Conservation (phyloP, 1,140 invertebrate genomes). For the Leptonema lineaticorne region DNA sequence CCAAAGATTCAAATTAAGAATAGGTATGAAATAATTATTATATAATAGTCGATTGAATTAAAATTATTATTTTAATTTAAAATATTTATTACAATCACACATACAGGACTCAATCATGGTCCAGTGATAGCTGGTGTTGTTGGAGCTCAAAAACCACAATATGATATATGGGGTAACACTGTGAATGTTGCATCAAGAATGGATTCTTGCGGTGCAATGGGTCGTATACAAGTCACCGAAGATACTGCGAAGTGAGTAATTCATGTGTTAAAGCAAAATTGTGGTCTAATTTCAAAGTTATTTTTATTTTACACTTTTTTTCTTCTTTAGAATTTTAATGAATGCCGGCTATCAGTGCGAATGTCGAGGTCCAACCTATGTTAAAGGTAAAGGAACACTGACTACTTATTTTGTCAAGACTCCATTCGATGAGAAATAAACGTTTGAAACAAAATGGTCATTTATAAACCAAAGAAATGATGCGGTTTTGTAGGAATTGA, state of each 20-base stretch:
- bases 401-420: conserved; percentile 91
- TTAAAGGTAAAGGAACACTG: conserved; percentile 93
- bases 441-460: too few species aligned
- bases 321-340: conserved; percentile 66
- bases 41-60: too few species aligned
- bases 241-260: conserved; percentile 73
- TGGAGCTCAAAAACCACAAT: conserved; percentile 95
- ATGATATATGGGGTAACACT: conserved; percentile 98
- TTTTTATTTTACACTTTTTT: too few species aligned
- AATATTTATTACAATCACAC: neutral
- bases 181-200: conserved; percentile 95
- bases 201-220: conserved; percentile 93
- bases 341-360: conserved; percentile 80
- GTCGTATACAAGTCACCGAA: conserved; percentile 83
- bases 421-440: conserved; percentile 61
- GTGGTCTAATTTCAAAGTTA: too few species aligned
- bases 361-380: conserved; percentile 83
- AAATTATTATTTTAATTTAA: neutral
- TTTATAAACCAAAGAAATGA: too few species aligned
- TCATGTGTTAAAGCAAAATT: too few species aligned
- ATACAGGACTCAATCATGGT: conserved; percentile 85
- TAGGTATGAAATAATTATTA: conserved; percentile 62
- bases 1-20: conserved; percentile 89
- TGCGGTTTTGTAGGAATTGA: too few species aligned
- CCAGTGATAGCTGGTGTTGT: conserved; percentile 93